Percentiles rank a stretch among this genome's conserved stretches.
These are phyloP conservation scores for Meloidogyne exigua DNA, from an alignment of 1,140 invertebrate species.

Conservation along the genomic window DNA sequence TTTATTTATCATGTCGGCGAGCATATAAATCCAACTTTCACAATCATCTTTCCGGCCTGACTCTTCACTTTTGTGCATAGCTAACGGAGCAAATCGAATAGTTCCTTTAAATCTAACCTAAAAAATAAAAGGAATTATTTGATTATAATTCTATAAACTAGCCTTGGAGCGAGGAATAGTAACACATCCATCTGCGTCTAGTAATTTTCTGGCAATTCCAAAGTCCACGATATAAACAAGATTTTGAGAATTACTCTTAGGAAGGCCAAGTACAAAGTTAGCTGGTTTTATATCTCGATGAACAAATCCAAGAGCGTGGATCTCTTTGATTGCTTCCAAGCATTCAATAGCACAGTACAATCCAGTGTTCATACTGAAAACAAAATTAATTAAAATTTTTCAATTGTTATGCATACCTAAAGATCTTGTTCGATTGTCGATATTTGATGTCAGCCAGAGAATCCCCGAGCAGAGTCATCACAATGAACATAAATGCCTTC, in stretches of 20 bases:
- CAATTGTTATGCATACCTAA: slow-evolving; percentile 1
- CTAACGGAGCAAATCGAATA: slow-evolving; percentile 42
- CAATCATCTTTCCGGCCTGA: slow-evolving; percentile 49
- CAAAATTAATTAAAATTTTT: background rate
- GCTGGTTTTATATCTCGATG: slow-evolving; percentile 42
- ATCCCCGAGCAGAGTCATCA: slow-evolving; percentile 35
- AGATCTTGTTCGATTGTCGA: slow-evolving; percentile 15
- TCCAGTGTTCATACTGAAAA: slow-evolving; percentile 23
- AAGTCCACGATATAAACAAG: slow-evolving; percentile 36
- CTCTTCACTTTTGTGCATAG: slow-evolving; percentile 40
- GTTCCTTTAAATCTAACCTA: slow-evolving; percentile 48
- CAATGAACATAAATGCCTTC: slow-evolving; percentile 31
- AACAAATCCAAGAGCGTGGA: slow-evolving; percentile 31
- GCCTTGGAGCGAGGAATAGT: slow-evolving; percentile 31
- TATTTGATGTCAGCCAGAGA: slow-evolving; percentile 36
- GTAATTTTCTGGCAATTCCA: slow-evolving; percentile 33
- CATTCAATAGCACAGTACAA: slow-evolving; percentile 35
- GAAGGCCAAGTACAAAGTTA: slow-evolving; percentile 42
- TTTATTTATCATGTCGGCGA: slow-evolving; percentile 42
- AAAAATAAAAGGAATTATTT: background rate
- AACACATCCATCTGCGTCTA: slow-evolving; percentile 17
- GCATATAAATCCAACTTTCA: slow-evolving; percentile 51
- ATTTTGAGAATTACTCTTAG: background rate
- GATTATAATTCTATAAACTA: background rate
- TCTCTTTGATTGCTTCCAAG: slow-evolving; percentile 42